Base-by-base conservation (phyloP, 2,888 invertebrate species). In the Neoscelio sp. region DNA sequence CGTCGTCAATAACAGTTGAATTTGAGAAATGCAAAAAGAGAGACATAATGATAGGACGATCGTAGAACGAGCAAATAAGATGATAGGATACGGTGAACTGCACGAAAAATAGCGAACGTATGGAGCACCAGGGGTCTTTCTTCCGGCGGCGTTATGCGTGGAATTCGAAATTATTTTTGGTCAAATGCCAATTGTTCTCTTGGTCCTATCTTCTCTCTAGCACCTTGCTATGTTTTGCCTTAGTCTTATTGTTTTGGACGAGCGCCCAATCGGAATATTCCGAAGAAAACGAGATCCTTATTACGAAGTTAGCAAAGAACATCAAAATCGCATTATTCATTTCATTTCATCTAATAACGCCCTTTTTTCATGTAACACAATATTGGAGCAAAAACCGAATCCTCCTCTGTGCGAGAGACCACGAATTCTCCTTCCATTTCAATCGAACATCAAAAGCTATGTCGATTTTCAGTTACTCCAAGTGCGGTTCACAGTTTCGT, bases 91-190 rank as follows among this genome's bases (percentile, higher is more conserved):
- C 60, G 54, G 60, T 17, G 38, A 64, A 54, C 44, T 56, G 70
- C 64, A 58, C 60, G 50, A 58, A 38, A 42, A 71, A 65, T 42
- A 38, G 38, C 46, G 17, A 65, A 42, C 70, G 65, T 71, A 71
- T 67, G 71, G 64, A 56, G 35, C 56, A 48, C 20, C 20, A 60
- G 64, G 58, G 46, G 44, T 30, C 77, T 73, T 78, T 73, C 71
- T 50, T 73, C 64, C 33, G 54, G 26, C 67, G 48, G 52, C 50
- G 60, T 67, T 65, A 67, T 67, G 65, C 62, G 26, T 54, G 52
- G 71, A 71, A 78, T 78, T 78, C 52, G 64, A 58, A 78, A 78
- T 71, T 67, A 78, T 71, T 71, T 67, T 71, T 78, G 77, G 77
- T 71, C 71, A 52, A 71, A 42, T 58, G 77, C 77, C 77, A 78